Base-by-base conservation (phyloP, 2,113 vertebrate species). In the Anser cygnoides region DNA sequence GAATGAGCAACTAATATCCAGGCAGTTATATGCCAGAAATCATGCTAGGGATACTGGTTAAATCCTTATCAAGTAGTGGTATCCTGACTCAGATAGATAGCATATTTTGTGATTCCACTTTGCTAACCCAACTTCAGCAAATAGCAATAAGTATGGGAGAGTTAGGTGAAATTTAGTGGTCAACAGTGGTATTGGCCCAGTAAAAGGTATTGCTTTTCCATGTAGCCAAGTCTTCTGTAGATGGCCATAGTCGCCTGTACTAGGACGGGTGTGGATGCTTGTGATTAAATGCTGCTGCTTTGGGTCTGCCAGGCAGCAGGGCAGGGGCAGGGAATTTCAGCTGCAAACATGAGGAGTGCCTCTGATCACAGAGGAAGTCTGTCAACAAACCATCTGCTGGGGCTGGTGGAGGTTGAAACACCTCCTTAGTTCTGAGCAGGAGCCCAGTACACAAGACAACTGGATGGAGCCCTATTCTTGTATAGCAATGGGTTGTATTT, bases 31-130 rank as follows among this genome's bases (percentile, higher is more conserved):
- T 78, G 52, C 25, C 72, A 78, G 61, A 63, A 49, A 23, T 65
- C 35, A 44, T 41, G 62, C 23, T 41, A 25, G 33, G 35, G 23
- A 9, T 23, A 20, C 19, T 66, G 31, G 16, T 61, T 76, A 31
- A n/a, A 0, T 0, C 8, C 26, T 35, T 50, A 2, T 37, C 35
- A 39, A 31, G 31, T 23, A 16, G 13, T 26, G 31, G 35, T 12
- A 76, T 72, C 58, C 39, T 62, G 31, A 66, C 26, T 35, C 57
- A 57, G 50, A 33, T 26, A 49, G 35, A 33, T 26, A 49, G 35
- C 41, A 68, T 28, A 54, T 77, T 77, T 43, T 9, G 39, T 25
- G 23, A 35, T 35, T 28, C 11, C 43, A 62, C 5, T 65, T 68
- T 70, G 67, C 62, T 49, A 26, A 37, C 22, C 22, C 43, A 70